These are phyloP conservation scores for Anguilla obscura DNA, from an alignment of 2,797 vertebrate genomes.

Conservation along the genomic window DNA sequence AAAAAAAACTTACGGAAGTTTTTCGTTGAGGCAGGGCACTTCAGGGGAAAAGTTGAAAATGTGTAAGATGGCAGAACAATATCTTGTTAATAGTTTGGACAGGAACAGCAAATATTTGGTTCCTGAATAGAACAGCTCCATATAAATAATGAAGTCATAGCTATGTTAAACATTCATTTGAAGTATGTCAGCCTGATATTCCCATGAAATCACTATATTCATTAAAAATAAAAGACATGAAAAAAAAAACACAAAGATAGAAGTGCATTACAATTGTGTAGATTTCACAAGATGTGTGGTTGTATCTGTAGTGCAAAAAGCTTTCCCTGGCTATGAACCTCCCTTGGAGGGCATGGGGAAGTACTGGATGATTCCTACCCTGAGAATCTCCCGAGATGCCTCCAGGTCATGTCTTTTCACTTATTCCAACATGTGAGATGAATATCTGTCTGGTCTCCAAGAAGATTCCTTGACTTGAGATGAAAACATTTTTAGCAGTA, in stretches of 20 bases:
- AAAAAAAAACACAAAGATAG: neutral
- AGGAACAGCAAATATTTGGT: neutral
- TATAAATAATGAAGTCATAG: neutral
- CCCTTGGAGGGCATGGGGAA: neutral
- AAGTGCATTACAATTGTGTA: neutral
- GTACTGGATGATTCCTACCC: neutral
- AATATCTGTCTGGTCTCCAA: neutral
- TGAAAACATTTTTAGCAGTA: neutral
- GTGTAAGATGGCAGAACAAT: neutral
- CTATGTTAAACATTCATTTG: neutral
- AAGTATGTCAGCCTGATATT: neutral
- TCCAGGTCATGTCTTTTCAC: neutral
- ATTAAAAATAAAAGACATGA: neutral
- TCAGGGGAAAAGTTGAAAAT: neutral
- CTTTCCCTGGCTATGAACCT: neutral
- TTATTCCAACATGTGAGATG: neutral
- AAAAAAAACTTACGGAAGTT: too few species aligned
- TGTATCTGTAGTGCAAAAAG: neutral
- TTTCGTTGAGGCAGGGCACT: neutral
- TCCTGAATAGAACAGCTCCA: neutral
- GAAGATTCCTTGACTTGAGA: neutral
- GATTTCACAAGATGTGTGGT: neutral
- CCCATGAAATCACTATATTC: neutral
- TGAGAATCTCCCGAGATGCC: neutral
- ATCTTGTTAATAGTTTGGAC: neutral